Base-by-base conservation (phyloP, 2,797 vertebrate species). In the Odontamblyopus rebecca region DNA sequence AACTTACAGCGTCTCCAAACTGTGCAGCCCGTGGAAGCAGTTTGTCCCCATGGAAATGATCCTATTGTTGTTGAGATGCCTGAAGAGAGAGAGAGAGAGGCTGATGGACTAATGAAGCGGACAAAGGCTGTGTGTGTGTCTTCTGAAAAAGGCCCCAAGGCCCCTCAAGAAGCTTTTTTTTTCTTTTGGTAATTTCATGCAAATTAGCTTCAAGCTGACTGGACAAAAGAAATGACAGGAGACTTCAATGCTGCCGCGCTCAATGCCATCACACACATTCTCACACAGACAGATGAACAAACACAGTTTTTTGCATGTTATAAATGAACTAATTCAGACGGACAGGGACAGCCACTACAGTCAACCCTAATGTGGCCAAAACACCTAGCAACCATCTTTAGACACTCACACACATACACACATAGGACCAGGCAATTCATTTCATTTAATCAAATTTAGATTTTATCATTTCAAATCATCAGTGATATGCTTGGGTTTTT, bases 41-140 rank as follows among this genome's bases (percentile, higher is more conserved):
- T 94, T 95, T 85, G 96, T 95, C 95, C 96, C 97, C 96, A 98
- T 95, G 93, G 96, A 96, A 92, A 93, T 92, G 86, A 98, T 97
- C 94, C 94, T 95, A 94, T 98, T 98, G 94, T 98, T 98, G 95
- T 97, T 96, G 91, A 98, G 96, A 96, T 98, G 97, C 92, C 97
- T 98, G 93, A 70, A 89, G 89, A 85, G 91, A 82, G 77, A 89
- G 78, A 89, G 77, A 77, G 80, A 82, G 78, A 84, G 76, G 85
- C 79, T 83, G 88, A 88, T 86, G 82, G 85, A 83, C 85, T 88
- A 88, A 89, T 86, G 87, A 88, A 88, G 83, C 82, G 77, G 70
- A 89, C 83, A 83, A 83, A 82, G 82, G 54, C 76, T 75, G 78
- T 67, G 71, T 82, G 72, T 72, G 78, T 76, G 78, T 65, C 65